Evolutionary conservation across 2,888 invertebrate species (phyloP).

Genomic region (Aleiodes alternator): DNA sequence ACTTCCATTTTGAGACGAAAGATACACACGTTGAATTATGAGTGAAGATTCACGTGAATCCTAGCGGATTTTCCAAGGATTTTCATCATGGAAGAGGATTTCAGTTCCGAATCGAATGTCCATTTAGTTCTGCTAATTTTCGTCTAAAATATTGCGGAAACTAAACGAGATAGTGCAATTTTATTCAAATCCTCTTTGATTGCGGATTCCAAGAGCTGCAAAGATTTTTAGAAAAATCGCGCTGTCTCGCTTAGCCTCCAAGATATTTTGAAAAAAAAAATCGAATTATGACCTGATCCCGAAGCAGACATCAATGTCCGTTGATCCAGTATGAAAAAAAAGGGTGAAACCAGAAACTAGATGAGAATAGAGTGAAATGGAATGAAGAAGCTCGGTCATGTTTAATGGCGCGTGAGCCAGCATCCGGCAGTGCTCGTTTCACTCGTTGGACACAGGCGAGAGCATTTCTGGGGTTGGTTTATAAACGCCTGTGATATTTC

Average conservation of each 20-base stretch:
- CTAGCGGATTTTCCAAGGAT: constrained; percentile 38
- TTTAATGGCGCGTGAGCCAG: constrained; percentile 73
- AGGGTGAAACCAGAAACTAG: background rate
- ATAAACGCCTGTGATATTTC: constrained; percentile 68
- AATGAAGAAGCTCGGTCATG: constrained; percentile 55
- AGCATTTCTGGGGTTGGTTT: constrained; percentile 52
- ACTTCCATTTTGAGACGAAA: constrained; percentile 28
- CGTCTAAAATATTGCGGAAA: too few species aligned
- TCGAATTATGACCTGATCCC: background rate
- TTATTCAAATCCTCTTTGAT: background rate
- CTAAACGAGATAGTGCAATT: background rate
- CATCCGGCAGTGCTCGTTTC: constrained; percentile 66
- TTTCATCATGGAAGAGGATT: constrained; percentile 36
- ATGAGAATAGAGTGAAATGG: constrained; percentile 30
- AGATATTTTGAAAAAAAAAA: too few species aligned
- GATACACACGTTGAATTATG: constrained; percentile 15
- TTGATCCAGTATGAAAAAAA: background rate
- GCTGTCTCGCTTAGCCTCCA: too few species aligned
- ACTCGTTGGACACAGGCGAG: constrained; percentile 41
- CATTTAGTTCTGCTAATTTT: too few species aligned
- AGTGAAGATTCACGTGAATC: background rate
- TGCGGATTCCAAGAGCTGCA: too few species aligned
- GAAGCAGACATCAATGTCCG: background rate
- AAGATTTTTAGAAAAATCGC: background rate
- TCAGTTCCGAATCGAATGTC: too few species aligned